Conservation (phyloP, 2,888 invertebrate genomes). For the Digitonthophagus gazella region DNA sequence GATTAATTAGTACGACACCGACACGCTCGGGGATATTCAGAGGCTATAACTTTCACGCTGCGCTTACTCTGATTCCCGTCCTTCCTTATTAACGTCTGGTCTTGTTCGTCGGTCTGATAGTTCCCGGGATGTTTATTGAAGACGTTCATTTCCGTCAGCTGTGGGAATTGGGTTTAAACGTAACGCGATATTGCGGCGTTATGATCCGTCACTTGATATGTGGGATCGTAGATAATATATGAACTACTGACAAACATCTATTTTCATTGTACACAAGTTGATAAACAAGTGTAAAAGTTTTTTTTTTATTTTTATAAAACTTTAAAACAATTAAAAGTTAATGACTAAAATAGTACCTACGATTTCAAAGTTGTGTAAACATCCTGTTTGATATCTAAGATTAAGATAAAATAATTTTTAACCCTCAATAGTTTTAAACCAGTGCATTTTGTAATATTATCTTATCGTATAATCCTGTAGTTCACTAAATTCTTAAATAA, state of each 20-base stretch:
- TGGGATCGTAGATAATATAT: neutral
- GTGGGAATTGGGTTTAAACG: neutral
- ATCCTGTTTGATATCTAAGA: neutral
- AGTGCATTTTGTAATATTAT: neutral
- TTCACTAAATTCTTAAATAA: constrained; percentile 10
- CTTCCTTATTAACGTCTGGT: neutral
- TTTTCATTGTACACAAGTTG: no score
- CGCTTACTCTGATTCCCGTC: neutral
- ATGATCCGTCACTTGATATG: neutral
- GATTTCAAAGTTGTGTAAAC: no score
- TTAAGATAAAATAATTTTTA: neutral
- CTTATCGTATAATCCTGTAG: constrained; percentile 1
- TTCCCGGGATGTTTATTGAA: neutral
- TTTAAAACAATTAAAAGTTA: no score
- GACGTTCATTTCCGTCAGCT: neutral
- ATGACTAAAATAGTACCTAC: no score
- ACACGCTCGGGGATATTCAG: neutral
- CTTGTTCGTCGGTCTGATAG: neutral
- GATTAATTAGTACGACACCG: neutral
- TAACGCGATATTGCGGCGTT: neutral
- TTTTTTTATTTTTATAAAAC: neutral
- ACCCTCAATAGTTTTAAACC: neutral
- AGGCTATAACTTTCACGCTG: neutral
- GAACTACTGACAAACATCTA: neutral
- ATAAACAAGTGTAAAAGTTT: no score